Conservation (phyloP, 53 echinoderm and acorn worm species). For the Temnopleurus reevesii region DNA sequence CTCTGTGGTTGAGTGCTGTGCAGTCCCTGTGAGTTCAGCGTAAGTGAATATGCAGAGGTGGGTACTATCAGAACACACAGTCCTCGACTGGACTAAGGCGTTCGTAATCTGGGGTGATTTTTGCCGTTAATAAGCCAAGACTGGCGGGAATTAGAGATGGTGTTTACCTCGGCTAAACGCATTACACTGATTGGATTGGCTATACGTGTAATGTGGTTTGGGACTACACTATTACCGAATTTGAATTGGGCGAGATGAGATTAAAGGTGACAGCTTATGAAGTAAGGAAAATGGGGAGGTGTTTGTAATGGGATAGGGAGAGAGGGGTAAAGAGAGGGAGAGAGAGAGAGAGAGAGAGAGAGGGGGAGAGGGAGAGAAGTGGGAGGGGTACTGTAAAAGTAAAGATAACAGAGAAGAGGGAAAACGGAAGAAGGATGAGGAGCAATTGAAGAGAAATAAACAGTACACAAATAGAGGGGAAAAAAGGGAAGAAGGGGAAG, state of each 20-base stretch:
- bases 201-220: neutral
- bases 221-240: slow-evolving; percentile 7
- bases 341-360: neutral
- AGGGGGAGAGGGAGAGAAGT: neutral
- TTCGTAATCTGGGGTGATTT: neutral
- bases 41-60: too few relatives aligned
- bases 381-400: neutral
- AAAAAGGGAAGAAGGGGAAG: neutral
- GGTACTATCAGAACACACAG: too few relatives aligned
- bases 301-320: neutral
- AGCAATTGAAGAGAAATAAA: neutral
- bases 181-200: slow-evolving; percentile 12
- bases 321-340: neutral
- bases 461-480: neutral
- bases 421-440: neutral
- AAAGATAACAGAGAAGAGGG: neutral
- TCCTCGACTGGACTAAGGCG: too few relatives aligned
- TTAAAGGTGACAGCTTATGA: neutral
- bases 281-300: neutral
- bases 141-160: neutral
- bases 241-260: neutral
- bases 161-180: slow-evolving; percentile 21
- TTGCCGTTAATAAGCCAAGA: neutral
- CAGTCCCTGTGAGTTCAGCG: too few relatives aligned
- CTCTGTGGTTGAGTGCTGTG: too few relatives aligned